Evolutionary conservation across 2,888 invertebrate species (phyloP), one percentile per base, ranked within the genome.

Genomic region (Antheraea yamamai): DNA sequence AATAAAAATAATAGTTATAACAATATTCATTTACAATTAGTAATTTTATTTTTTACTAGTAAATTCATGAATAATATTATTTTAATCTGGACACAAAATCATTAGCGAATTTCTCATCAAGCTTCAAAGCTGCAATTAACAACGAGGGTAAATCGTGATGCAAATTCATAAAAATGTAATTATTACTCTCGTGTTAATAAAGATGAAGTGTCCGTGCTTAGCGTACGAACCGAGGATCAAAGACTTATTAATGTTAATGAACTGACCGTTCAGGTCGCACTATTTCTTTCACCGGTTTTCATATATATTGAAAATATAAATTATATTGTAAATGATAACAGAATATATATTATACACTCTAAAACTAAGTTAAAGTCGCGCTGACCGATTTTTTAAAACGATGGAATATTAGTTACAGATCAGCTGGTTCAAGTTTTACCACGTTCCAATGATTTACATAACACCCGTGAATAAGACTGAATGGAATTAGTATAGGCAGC

Each of bases 181-280:
- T 84, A 85, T 81, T 23, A 23, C 14, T 66, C 84, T 80, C 83
- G 82, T 82, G 83, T 90, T 90, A 88, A 90, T 91, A 89, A 89
- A 91, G 89, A 89, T 87, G 89, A 87, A 85, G 80, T 77, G 80
- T 78, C 81, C 92, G 91, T 90, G 93, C 82, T 84, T 82, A 77
- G 91, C 88, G 88, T 92, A 87, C 86, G 79, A 68, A 26, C 61
- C 47, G 51, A 18, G 30, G 35, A 47, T 47, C 61, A 79, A 87
- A 88, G 85, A 88, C 88, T 88, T 90, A 88, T 84, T 86, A 90
- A 91, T 91, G 86, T 84, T 84, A 77, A 79, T 83, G 83, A 87
- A 88, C 87, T 85, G 85, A 83, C 86, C 81, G 74, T 66, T 26
- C 64, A 66, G 26, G 64, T 30, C 30, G 26, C 2, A 66, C 64